Evolutionary conservation across 2,113 vertebrate species (phyloP).

Genomic region (Anoplopoma fimbria): DNA sequence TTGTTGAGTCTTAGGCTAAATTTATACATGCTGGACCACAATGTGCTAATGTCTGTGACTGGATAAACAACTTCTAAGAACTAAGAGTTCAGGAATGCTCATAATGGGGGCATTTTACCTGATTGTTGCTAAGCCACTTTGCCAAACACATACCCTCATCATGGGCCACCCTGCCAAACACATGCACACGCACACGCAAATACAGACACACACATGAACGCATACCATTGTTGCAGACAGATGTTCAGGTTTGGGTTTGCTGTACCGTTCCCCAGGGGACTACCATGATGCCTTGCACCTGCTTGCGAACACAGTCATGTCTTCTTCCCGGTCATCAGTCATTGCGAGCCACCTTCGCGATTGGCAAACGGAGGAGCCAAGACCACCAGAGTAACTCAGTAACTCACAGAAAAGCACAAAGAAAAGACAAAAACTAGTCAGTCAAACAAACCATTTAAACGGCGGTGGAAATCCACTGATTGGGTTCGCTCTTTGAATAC

Average conservation of each 20-base stretch:
- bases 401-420: neutral
- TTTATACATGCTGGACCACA: constrained; percentile 22
- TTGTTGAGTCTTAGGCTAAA: constrained; percentile 48
- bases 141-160: constrained; percentile 64
- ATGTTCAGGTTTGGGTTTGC: constrained; percentile 59
- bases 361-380: constrained; percentile 26
- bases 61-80: constrained; percentile 46
- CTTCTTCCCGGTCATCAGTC: constrained; percentile 63
- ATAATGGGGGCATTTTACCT: constrained; percentile 76
- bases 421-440: neutral
- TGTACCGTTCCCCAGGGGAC: constrained; percentile 34
- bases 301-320: constrained; percentile 36
- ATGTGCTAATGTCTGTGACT: constrained; percentile 51
- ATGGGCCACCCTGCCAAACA: constrained; percentile 47
- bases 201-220: neutral
- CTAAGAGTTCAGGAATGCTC: constrained; percentile 64
- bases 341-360: constrained; percentile 22
- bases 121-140: constrained; percentile 67
- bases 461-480: neutral
- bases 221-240: constrained; percentile 43
- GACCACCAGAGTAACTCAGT: constrained; percentile 13
- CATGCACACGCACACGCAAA: neutral
- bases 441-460: neutral
- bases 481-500: neutral
- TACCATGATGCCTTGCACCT: constrained; percentile 67